phyloP scores from a whole-genome alignment of 2,888 invertebrate genomes.

The Scaptodrosophila latifasciaeformis region DNA sequence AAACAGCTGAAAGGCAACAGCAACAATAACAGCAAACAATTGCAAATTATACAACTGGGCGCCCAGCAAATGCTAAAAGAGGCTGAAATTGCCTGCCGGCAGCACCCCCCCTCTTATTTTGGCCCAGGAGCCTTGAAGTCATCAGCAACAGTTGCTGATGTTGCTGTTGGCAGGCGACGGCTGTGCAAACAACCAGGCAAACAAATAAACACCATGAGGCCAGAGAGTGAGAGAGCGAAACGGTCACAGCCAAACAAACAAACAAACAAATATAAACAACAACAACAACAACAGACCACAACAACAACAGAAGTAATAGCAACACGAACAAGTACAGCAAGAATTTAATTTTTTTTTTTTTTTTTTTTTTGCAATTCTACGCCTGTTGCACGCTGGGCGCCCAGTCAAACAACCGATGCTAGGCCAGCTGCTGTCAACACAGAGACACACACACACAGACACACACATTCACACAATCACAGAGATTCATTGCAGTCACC shows the following conservation, averaged over 20 bases:
- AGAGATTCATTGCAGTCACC: background rate
- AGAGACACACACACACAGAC: background rate
- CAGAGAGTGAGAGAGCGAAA: slow-evolving; percentile 11
- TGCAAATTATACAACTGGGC: slow-evolving; percentile 65
- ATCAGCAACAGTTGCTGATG: slow-evolving; percentile 20
- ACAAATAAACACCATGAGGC: slow-evolving; percentile 29
- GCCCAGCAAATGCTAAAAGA: slow-evolving; percentile 41
- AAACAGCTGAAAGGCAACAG: background rate
- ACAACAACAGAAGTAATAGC: slow-evolving; percentile 15
- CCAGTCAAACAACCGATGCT: slow-evolving; percentile 32
- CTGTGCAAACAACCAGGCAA: slow-evolving; percentile 51
- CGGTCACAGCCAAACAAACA: slow-evolving; percentile 5
- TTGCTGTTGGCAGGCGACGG: slow-evolving; percentile 27
- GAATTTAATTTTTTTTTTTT: too few relatives aligned
- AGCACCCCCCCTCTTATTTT: slow-evolving; percentile 9
- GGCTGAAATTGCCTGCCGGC: background rate
- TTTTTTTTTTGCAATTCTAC: too few relatives aligned
- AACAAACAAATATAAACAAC: slow-evolving; percentile 3
- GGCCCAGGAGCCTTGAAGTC: slow-evolving; percentile 12
- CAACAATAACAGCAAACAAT: slow-evolving; percentile 56
- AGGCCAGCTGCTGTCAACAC: background rate
- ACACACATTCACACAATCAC: too few relatives aligned
- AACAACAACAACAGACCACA: slow-evolving; percentile 1
- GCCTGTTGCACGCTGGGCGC: slow-evolving; percentile 38
- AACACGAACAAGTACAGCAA: slow-evolving; percentile 4